Percentiles rank a stretch among this genome's conserved stretches.
Evolutionary conservation across 2,888 invertebrate genomes (phyloP).

Genomic region (Drosophila fulvimacula): DNA sequence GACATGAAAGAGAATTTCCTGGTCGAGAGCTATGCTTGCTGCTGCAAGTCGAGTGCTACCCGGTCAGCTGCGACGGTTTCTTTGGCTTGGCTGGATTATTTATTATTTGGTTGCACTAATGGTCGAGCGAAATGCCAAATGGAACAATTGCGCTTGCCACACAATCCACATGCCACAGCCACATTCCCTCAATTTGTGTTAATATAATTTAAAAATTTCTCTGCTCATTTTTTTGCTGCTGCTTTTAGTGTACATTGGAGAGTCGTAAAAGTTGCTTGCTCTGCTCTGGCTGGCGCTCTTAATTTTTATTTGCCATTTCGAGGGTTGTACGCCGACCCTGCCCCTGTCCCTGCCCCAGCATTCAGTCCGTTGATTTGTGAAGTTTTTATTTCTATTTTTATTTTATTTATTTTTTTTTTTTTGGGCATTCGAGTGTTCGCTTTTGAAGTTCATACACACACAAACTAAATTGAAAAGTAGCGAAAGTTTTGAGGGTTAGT

Average conservation of each 20-base stretch:
- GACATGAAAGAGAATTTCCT: slow-evolving; percentile 47
- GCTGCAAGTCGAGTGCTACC: slow-evolving; percentile 11
- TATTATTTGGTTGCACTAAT: slow-evolving; percentile 61
- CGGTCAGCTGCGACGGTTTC: slow-evolving; percentile 26
- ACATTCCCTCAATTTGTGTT: slow-evolving; percentile 59
- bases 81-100: slow-evolving; percentile 53
- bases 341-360: slow-evolving; percentile 38
- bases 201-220: slow-evolving; percentile 75
- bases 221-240: slow-evolving; percentile 32
- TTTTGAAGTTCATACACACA: slow-evolving; percentile 30
- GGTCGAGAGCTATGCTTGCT: neutral
- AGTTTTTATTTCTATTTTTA: slow-evolving; percentile 1
- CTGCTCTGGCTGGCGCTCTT: slow-evolving; percentile 41
- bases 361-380: neutral
- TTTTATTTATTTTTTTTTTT: no score
- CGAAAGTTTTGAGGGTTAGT: slow-evolving; percentile 72
- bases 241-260: slow-evolving; percentile 79
- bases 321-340: slow-evolving; percentile 56
- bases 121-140: slow-evolving; percentile 40
- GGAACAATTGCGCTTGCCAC: slow-evolving; percentile 20
- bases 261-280: slow-evolving; percentile 71
- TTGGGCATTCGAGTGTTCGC: slow-evolving; percentile 15
- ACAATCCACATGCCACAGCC: slow-evolving; percentile 20
- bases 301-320: slow-evolving; percentile 55
- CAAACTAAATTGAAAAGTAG: slow-evolving; percentile 71